phyloP scores from a whole-genome alignment of 1,140 invertebrate species.

The Bombus pascuorum region DNA sequence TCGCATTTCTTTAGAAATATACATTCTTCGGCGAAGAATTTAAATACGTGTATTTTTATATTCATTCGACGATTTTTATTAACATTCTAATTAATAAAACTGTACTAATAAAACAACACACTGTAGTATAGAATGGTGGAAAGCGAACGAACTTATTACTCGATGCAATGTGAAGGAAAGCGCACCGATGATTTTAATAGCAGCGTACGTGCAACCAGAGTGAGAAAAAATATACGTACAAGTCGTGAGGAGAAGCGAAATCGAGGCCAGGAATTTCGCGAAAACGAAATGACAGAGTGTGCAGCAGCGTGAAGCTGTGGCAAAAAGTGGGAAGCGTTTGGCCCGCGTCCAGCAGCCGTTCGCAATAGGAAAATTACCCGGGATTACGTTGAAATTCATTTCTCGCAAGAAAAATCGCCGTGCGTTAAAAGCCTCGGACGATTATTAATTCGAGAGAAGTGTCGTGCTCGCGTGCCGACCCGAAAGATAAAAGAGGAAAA shows the following conservation, averaged over 20 bases:
- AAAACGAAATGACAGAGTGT: conserved; percentile 28
- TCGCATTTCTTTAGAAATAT: too few species aligned
- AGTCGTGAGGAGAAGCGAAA: background rate
- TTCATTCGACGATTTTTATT: too few species aligned
- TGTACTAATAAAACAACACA: too few species aligned
- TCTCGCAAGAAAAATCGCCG: conserved; percentile 36
- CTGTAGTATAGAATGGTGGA: too few species aligned
- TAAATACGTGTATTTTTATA: too few species aligned
- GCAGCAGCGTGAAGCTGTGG: background rate
- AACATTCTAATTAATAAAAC: too few species aligned
- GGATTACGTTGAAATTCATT: conserved; percentile 55
- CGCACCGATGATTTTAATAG: background rate
- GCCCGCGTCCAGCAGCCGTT: conserved; percentile 50
- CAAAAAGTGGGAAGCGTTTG: conserved; percentile 31
- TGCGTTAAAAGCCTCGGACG: conserved; percentile 33
- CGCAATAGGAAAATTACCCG: conserved; percentile 48
- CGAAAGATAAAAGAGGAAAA: background rate
- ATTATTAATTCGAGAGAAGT: conserved; percentile 41
- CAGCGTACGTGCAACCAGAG: background rate
- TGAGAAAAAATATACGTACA: background rate
- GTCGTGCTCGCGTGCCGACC: background rate
- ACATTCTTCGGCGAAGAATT: too few species aligned
- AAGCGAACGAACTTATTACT: too few species aligned
- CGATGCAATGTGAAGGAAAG: too few species aligned
- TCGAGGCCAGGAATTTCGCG: background rate